Evolutionary conservation across 2,888 invertebrate genomes (phyloP), one percentile per base, ranked within the genome.

Genomic region (Polyommatus iphigenia): DNA sequence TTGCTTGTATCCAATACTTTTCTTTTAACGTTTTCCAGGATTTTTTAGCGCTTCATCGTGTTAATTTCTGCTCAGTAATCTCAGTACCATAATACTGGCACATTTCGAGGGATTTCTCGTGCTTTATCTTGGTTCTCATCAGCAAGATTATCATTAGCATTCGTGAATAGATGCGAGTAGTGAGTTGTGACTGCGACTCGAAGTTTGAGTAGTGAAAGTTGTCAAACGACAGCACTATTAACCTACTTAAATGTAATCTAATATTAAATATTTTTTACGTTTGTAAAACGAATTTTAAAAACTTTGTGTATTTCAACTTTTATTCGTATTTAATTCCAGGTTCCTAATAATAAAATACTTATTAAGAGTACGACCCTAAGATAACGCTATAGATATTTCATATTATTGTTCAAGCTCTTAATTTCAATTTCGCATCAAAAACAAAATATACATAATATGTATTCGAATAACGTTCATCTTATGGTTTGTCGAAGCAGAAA

Each of bases 191-290:
- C 3, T 67, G 67, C 2, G 67, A 29, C 29, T 67, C 13, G 67
- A 67, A 67, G 67, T 75, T 24, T 29, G 54, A 75, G 54, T 50
- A 54, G 75, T 75, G 75, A 75, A 75, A 75, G 75, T 75, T 75
- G 75, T 75, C 54, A 75, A 54, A 0, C 75, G 18, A 50, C 32
- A 50, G 18, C 54, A n/a, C 18, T 15, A 41, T 72, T 73, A 73
- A 75, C 54, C 75, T 50, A 75, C 50, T 75, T 54, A 18, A 20
- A 72, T 13, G 24, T 75, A 75, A 75, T 54, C 75, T 50, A 29
- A 54, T 54, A 75, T 75, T 75, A 54, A 75, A 75, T 54, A 75
- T 32, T 72, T 72, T 73, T 75, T 15, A 54, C 50, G 10, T 50
- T 50, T 50, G 15, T 46, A 54, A 5, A 24, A 24, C 13, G 8